Evolutionary conservation across 2,113 vertebrate genomes (phyloP).

Genomic region (Piprites chloris): DNA sequence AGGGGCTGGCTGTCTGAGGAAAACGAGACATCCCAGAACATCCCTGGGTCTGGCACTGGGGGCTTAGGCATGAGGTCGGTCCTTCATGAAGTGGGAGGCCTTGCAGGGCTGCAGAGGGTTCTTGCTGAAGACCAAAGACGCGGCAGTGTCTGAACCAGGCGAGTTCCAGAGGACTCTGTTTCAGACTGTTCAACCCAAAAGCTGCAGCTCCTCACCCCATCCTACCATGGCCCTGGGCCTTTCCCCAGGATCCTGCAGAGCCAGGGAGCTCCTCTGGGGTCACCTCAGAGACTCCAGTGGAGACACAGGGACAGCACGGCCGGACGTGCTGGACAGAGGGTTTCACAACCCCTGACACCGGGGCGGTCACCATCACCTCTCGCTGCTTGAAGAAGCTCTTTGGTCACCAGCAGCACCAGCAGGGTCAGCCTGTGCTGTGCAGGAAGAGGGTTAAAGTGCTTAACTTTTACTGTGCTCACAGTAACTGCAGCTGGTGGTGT

Average conservation of each 20-base stretch:
- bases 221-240: background rate
- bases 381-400: background rate
- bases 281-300: background rate
- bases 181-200: background rate
- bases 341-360: background rate
- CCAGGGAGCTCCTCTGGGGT: background rate
- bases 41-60: background rate
- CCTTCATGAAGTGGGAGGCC: background rate
- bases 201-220: background rate
- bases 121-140: background rate
- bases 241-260: background rate
- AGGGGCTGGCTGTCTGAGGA: background rate
- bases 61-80: background rate
- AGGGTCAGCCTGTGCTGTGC: background rate
- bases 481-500: background rate
- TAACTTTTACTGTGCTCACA: background rate
- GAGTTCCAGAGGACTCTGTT: background rate
- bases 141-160: background rate
- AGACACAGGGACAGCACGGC: fast-evolving
- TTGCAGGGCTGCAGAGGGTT: background rate
- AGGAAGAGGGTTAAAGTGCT: background rate
- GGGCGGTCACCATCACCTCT: background rate
- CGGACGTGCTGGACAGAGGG: background rate
- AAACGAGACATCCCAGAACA: background rate
- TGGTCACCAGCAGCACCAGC: background rate